These are phyloP conservation scores for Crambe crambe DNA, from an alignment of 37 sponge, comb jelly and placozoan species.

Conservation along the genomic window DNA sequence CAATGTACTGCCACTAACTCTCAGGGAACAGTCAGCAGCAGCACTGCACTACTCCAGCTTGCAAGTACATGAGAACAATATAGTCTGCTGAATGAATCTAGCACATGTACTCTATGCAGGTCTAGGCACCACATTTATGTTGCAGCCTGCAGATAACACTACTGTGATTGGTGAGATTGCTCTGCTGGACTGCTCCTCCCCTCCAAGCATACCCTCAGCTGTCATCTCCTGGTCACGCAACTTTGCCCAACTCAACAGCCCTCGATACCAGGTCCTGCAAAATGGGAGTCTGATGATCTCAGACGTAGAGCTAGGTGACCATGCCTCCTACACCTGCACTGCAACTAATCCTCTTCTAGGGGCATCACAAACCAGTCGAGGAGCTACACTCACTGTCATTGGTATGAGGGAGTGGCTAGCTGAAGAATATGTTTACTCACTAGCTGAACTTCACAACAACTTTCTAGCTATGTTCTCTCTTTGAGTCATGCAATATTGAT, in stretches of 20 bases:
- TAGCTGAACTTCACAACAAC: too few species aligned
- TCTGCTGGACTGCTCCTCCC: constrained; percentile 43
- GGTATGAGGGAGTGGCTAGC: constrained; percentile 19
- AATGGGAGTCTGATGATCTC: constrained; percentile 49
- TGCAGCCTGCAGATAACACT: constrained; percentile 43
- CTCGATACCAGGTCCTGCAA: constrained; percentile 4
- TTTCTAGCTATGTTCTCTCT: too few species aligned
- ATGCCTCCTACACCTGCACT: constrained; percentile 51
- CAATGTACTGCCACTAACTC: constrained; percentile 49
- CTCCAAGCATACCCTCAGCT: constrained; percentile 63
- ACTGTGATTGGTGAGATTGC: constrained; percentile 22
- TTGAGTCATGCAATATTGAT: too few species aligned
- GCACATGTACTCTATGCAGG: background rate
- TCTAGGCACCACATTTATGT: constrained; percentile 16
- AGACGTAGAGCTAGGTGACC: constrained; percentile 23
- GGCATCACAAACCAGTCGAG: constrained; percentile 25
- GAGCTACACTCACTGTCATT: constrained; percentile 35
- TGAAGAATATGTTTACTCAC: too few species aligned
- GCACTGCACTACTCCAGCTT: constrained; percentile 27
- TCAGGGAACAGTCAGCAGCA: constrained; percentile 35
- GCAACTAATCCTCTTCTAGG: constrained; percentile 47
- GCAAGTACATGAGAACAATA: constrained; percentile 49
- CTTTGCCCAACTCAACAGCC: constrained; percentile 26
- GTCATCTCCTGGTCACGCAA: constrained; percentile 55
- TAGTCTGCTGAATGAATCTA: too few species aligned